Evolutionary conservation across 2,113 vertebrate genomes (phyloP).

Genomic region (Dicrurus megarhynchus): DNA sequence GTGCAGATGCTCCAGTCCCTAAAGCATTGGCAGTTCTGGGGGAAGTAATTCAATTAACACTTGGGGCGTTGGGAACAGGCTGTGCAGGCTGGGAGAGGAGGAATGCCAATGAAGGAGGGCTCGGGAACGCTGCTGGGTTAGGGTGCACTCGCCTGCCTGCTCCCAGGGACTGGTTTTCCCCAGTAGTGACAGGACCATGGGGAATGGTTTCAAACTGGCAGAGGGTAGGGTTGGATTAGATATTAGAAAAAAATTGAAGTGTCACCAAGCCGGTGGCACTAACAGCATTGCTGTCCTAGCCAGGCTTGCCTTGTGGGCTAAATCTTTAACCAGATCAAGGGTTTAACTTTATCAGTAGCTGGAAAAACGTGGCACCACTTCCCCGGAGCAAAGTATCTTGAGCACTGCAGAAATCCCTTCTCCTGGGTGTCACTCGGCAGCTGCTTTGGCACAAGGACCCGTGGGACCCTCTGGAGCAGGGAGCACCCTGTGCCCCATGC

Average conservation of each 20-base stretch:
- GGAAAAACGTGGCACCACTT: slow-evolving; percentile 45
- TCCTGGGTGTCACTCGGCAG: neutral
- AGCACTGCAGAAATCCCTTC: neutral
- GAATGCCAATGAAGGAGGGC: slow-evolving; percentile 8
- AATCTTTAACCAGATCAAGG: slow-evolving; percentile 61
- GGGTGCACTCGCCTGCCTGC: neutral
- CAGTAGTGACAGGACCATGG: neutral
- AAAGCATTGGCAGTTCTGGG: neutral
- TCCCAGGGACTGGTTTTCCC: neutral
- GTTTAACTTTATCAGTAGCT: slow-evolving; percentile 65
- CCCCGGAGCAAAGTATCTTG: slow-evolving; percentile 42
- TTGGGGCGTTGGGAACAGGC: neutral
- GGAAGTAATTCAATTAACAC: slow-evolving; percentile 24
- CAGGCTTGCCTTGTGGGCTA: slow-evolving; percentile 13
- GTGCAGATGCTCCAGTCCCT: slow-evolving; percentile 23
- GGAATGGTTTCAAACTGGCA: neutral
- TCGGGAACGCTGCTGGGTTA: neutral
- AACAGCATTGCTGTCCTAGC: slow-evolving; percentile 15
- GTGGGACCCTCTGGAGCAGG: rapidly evolving
- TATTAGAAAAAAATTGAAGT: neutral
- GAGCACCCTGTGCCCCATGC: rapidly evolving
- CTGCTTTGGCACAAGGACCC: rapidly evolving
- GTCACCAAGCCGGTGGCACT: neutral
- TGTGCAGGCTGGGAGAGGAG: slow-evolving; percentile 11
- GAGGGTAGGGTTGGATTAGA: neutral